Conservation (phyloP, 2,113 vertebrate genomes). For the Heloderma charlesbogerti region DNA sequence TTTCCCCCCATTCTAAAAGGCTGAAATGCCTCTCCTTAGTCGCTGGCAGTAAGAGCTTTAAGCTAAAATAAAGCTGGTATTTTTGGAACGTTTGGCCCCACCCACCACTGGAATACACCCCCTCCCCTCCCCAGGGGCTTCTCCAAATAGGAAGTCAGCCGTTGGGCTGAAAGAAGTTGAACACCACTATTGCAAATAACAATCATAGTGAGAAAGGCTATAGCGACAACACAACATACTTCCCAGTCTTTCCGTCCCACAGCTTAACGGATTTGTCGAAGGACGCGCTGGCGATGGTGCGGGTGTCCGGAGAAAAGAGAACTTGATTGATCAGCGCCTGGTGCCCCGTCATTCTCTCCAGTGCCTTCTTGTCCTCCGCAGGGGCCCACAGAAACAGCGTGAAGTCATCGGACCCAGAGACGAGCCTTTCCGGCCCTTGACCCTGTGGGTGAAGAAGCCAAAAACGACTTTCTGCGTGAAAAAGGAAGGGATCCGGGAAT, state of each 20-base stretch:
- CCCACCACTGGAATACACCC: no score
- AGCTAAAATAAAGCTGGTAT: no score
- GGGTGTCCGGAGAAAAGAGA: constrained; percentile 94
- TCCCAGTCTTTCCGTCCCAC: constrained; percentile 95
- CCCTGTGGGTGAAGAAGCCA: constrained; percentile 73
- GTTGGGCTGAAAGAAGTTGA: no score
- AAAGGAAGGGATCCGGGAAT: neutral
- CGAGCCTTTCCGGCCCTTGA: constrained; percentile 87
- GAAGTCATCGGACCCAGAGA: constrained; percentile 98
- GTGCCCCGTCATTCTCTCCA: constrained; percentile 93
- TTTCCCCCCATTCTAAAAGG: no score
- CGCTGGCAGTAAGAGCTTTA: no score
- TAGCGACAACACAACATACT: constrained; percentile 80
- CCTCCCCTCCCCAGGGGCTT: no score
- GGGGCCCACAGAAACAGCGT: constrained; percentile 95
- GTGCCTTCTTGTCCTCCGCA: constrained; percentile 93
- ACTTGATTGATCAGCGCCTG: constrained; percentile 97
- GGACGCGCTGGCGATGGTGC: constrained; percentile 92
- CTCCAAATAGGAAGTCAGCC: no score
- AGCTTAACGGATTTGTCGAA: constrained; percentile 98
- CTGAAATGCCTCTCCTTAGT: no score
- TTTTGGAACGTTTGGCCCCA: no score
- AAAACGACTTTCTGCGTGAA: no score
- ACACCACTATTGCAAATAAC: neutral
- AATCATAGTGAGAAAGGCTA: neutral